Percentiles rank a stretch among this genome's conserved stretches.
Conservation (phyloP, 2,888 invertebrate genomes). For the Lasius platythorax region DNA sequence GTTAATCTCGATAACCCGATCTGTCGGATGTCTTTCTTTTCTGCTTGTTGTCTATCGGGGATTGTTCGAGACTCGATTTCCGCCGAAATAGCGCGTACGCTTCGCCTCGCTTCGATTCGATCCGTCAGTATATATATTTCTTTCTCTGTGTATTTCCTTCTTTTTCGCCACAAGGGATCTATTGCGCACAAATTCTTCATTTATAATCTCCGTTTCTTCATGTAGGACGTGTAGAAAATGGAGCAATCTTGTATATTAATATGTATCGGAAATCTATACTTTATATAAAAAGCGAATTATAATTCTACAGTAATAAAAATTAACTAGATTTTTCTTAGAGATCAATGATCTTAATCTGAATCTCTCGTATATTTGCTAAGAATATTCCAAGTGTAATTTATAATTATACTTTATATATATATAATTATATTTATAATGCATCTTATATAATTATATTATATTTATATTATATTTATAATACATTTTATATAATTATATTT, state of each 20-base stretch:
- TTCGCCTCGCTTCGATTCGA: constrained; percentile 1
- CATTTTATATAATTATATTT: background rate
- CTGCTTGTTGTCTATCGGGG: constrained; percentile 38
- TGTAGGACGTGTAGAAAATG: background rate
- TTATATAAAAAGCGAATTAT: background rate
- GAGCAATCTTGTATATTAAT: background rate
- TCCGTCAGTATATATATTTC: background rate
- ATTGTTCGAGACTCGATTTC: constrained; percentile 53
- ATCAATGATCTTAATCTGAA: background rate
- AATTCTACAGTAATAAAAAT: background rate
- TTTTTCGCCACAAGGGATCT: background rate
- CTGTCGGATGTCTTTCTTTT: constrained; percentile 57
- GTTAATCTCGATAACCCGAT: constrained; percentile 61
- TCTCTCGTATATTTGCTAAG: background rate
- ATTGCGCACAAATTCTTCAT: background rate
- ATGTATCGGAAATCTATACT: background rate
- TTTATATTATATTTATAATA: too few relatives aligned
- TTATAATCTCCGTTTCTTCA: background rate
- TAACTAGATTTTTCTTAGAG: background rate
- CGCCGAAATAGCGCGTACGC: constrained; percentile 31
- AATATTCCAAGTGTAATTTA: background rate
- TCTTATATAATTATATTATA: too few relatives aligned
- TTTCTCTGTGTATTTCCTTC: background rate
- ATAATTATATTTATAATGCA: too few relatives aligned
- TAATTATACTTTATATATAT: background rate